Percentiles rank a stretch among this genome's conserved stretches.
These are phyloP conservation scores for Drosophila subobscura DNA, from an alignment of 1,140 invertebrate species.

Conservation along the genomic window DNA sequence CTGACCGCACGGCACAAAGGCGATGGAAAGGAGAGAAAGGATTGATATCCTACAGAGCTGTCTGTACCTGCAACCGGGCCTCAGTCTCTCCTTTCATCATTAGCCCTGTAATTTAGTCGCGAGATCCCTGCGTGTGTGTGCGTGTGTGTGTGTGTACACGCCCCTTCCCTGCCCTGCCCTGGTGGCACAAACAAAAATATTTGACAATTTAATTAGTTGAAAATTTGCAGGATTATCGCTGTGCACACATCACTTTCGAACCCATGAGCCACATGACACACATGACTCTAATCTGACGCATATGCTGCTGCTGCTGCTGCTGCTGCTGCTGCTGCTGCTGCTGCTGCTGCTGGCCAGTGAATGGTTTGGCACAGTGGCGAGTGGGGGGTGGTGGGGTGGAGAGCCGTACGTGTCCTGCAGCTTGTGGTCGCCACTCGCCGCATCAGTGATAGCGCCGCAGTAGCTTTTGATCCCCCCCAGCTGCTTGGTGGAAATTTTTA, in stretches of 20 bases:
- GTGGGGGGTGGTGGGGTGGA: constrained; percentile 25
- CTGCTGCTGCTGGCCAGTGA: constrained; percentile 10
- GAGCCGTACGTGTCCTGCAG: constrained; percentile 50
- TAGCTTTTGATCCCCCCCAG: constrained; percentile 72
- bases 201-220: constrained; percentile 82
- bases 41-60: constrained; percentile 7
- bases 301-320: constrained; percentile 10
- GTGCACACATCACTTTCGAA: constrained; percentile 17
- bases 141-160: background rate
- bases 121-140: no score
- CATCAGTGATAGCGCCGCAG: constrained; percentile 66
- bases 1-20: constrained; percentile 34
- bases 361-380: constrained; percentile 11
- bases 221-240: constrained; percentile 71
- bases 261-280: constrained; percentile 10
- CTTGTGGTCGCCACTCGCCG: constrained; percentile 71
- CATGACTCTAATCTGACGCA: constrained; percentile 45
- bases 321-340: constrained; percentile 3
- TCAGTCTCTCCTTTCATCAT: constrained; percentile 32
- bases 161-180: background rate
- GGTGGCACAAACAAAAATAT: constrained; percentile 59
- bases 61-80: constrained; percentile 19
- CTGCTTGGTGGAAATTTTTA: constrained; percentile 67
- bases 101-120: constrained; percentile 44
- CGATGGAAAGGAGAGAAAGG: constrained; percentile 10